These are phyloP conservation scores for Acipenser ruthenus DNA, from an alignment of 2,797 vertebrate species.

Conservation along the genomic window DNA sequence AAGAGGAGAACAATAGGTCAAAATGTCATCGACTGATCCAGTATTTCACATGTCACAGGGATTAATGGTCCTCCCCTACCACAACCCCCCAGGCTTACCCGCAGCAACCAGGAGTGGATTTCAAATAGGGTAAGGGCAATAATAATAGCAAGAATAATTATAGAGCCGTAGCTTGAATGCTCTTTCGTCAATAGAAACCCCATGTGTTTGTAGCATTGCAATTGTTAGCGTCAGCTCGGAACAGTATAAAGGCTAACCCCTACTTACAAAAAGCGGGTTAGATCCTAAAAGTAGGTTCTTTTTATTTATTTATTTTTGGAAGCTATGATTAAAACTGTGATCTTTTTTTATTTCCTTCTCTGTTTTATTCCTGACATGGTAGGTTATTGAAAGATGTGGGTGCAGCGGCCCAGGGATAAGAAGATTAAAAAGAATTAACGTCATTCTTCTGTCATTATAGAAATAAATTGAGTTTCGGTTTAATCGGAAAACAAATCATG, in stretches of 20 bases:
- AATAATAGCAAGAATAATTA: background rate
- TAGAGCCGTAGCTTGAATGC: background rate
- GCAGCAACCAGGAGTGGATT: no score
- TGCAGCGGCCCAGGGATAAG: constrained; percentile 55
- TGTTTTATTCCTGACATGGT: constrained; percentile 49
- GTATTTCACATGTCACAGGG: no score
- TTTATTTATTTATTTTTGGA: constrained; percentile 44
- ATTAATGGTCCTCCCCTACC: no score
- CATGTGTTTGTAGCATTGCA: background rate
- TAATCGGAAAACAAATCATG: constrained; percentile 37
- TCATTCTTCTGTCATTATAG: constrained; percentile 71
- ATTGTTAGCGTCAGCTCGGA: background rate
- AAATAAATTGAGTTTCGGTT: constrained; percentile 71
- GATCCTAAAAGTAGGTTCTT: constrained; percentile 41
- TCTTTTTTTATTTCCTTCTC: constrained; percentile 37
- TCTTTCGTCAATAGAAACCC: background rate
- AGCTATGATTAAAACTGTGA: constrained; percentile 36
- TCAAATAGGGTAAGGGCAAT: background rate
- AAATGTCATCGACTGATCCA: no score
- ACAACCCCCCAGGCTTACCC: no score
- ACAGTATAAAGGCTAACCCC: background rate
- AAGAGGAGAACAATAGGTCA: no score
- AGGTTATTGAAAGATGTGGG: constrained; percentile 72
- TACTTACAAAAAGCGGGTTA: constrained; percentile 16
- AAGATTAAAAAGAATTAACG: constrained; percentile 75